Base-by-base conservation (phyloP, 30 jellyfish, hydroid and myxozoan species). In the Turritopsis rubra region DNA sequence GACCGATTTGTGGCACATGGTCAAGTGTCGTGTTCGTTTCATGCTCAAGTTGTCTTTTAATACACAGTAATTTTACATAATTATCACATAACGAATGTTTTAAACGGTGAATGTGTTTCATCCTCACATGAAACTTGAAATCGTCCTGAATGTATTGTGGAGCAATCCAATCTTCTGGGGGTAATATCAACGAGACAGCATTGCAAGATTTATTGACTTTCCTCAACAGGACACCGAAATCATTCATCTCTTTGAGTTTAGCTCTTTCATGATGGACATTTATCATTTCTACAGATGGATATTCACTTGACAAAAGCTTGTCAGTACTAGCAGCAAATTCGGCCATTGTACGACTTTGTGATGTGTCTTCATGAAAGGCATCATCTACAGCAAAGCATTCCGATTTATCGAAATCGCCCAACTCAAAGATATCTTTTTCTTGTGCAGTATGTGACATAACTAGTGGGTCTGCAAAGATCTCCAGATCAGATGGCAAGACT, bases 391-490 rank as follows among this genome's bases (percentile, higher is more conserved):
- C 22, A 23, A 68, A 68, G 19, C 30, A n/a, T 68, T 68, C 31
- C 0, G 31, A 9, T 68, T 1, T 22, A 1, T 68, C 30, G 19
- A 68, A 0, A 9, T 68, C 30, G 19, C 30, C 0, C 17, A n/a
- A 17, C 30, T 68, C 77, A 68, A 68, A 68, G 19, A 68, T 17
- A n/a, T 68, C 77, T n/a, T 68, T 27, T 9, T 68, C 77, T n/a
- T 16, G 19, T 17, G 9, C 30, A 8, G 77, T n/a, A 68, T 68
- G 60, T 27, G 77, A 19, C 8, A 27, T 19, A 9, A 68, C 77
- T 9, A 68, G 77, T 65, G 87, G 86, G 22, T 60, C 31, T 9
- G 88, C 85, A 82, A 82, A 82, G 23, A 60, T 1, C 31, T 82
- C 88, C 84, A 82, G 41, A 31, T 82, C 88, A 41, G 60, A 41